Evolutionary conservation across 1,140 invertebrate species (phyloP).

Genomic region (Notospermus geniculatus): DNA sequence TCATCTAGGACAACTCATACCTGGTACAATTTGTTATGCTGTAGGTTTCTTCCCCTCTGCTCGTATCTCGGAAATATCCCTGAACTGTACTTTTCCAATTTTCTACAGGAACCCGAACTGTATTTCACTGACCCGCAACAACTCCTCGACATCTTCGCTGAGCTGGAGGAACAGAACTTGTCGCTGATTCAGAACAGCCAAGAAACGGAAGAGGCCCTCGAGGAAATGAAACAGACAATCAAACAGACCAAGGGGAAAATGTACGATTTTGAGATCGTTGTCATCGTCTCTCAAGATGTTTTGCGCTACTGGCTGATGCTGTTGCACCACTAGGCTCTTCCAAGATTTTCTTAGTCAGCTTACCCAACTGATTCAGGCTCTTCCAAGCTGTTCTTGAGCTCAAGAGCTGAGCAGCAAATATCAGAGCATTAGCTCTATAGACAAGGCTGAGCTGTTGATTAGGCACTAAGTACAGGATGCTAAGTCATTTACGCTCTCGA

Average conservation of each 20-base stretch:
- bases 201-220: constrained; percentile 56
- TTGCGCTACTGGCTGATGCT: too few relatives aligned
- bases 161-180: constrained; percentile 57
- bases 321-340: too few relatives aligned
- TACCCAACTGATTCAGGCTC: too few relatives aligned
- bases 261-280: constrained; percentile 26
- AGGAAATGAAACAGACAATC: constrained; percentile 56
- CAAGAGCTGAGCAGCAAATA: too few relatives aligned
- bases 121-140: constrained; percentile 54
- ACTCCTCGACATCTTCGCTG: constrained; percentile 55
- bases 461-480: too few relatives aligned
- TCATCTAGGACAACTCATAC: constrained; percentile 16
- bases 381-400: too few relatives aligned
- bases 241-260: constrained; percentile 52
- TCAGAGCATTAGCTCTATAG: too few relatives aligned
- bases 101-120: constrained; percentile 50
- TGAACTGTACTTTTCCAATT: constrained; percentile 19
- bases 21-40: constrained; percentile 16
- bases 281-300: too few relatives aligned
- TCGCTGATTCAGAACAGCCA: constrained; percentile 58
- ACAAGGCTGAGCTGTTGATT: too few relatives aligned
- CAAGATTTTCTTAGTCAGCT: too few relatives aligned
- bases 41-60: not conserved
- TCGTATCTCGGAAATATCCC: not conserved
- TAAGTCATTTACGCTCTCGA: too few relatives aligned